These are phyloP conservation scores for Rhinichthys osculus DNA, from an alignment of 2,797 vertebrate genomes.

Conservation along the genomic window DNA sequence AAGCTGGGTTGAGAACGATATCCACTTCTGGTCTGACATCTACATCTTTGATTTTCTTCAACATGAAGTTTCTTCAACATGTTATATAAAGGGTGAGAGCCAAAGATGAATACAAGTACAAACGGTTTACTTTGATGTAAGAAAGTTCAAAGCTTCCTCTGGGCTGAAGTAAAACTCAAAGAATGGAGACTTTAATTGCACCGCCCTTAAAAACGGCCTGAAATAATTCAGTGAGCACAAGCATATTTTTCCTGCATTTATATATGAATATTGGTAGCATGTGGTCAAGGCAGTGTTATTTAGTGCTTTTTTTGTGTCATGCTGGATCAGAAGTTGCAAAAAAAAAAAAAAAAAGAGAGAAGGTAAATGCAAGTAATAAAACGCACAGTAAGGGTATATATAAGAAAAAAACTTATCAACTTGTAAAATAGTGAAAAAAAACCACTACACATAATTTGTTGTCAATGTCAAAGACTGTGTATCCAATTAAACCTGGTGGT, in stretches of 20 bases:
- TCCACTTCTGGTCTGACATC: constrained; percentile 44
- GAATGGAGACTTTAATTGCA: constrained; percentile 8
- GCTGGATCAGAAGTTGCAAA: background rate
- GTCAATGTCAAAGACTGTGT: background rate
- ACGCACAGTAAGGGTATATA: background rate
- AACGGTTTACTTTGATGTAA: constrained; percentile 58
- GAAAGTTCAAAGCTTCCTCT: constrained; percentile 61
- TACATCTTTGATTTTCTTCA: constrained; percentile 55
- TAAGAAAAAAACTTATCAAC: background rate
- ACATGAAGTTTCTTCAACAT: constrained; percentile 27
- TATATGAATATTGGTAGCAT: background rate
- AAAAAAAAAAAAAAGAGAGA: background rate
- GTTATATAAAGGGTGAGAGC: constrained; percentile 35
- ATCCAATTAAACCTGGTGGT: background rate
- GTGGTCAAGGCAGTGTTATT: background rate
- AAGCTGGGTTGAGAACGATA: constrained; percentile 30
- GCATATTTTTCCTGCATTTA: background rate
- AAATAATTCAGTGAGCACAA: background rate
- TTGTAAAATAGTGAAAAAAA: background rate
- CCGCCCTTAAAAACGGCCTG: background rate
- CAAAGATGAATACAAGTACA: constrained; percentile 45
- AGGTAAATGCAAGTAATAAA: background rate
- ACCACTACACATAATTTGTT: background rate
- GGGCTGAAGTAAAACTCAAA: constrained; percentile 4
- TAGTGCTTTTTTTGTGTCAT: background rate